A percentile compares a stretch with the other conserved stretches of the same genome.
phyloP scores from a whole-genome alignment of 2,113 vertebrate genomes.

The Macrotus californicus region DNA sequence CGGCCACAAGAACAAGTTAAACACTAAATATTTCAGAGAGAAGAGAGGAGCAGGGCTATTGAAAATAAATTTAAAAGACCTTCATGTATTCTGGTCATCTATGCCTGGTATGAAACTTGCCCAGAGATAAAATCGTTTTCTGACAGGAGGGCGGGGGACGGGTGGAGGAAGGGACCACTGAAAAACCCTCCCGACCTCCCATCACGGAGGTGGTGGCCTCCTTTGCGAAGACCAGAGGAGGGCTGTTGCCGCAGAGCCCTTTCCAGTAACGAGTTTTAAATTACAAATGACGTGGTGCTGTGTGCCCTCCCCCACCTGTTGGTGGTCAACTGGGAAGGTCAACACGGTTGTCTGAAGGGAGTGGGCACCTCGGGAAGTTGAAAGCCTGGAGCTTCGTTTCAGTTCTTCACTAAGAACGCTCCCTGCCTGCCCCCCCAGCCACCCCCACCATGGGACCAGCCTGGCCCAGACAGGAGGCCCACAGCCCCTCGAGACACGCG shows the following conservation, averaged over 20 bases:
- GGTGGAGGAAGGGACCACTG: neutral
- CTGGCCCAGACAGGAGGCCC: neutral
- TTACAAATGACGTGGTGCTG: slow-evolving; percentile 40
- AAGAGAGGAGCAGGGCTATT: slow-evolving; percentile 35
- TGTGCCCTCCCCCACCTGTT: slow-evolving; percentile 10
- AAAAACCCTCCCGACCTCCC: neutral
- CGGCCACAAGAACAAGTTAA: slow-evolving; percentile 72
- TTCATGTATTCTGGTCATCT: slow-evolving; percentile 60
- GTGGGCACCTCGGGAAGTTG: neutral
- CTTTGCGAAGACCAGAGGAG: neutral
- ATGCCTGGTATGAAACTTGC: slow-evolving; percentile 49
- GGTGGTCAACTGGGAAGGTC: neutral
- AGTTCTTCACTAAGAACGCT: neutral
- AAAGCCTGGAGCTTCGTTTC: neutral
- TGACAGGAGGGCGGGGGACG: neutral
- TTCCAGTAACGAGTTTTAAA: slow-evolving; percentile 49
- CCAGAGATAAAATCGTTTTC: slow-evolving; percentile 50
- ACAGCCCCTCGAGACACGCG: fast-evolving
- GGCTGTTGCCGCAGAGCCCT: neutral
- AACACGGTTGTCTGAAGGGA: neutral
- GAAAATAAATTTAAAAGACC: slow-evolving; percentile 71
- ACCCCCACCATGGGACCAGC: too few species aligned
- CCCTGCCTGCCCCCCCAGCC: fast-evolving
- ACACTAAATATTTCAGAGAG: slow-evolving; percentile 72
- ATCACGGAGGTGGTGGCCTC: fast-evolving